A percentile compares a stretch with the other conserved stretches of the same genome.
phyloP scores from a whole-genome alignment of 2,888 invertebrate genomes.

The Scaptomyza cyrtandrae region DNA sequence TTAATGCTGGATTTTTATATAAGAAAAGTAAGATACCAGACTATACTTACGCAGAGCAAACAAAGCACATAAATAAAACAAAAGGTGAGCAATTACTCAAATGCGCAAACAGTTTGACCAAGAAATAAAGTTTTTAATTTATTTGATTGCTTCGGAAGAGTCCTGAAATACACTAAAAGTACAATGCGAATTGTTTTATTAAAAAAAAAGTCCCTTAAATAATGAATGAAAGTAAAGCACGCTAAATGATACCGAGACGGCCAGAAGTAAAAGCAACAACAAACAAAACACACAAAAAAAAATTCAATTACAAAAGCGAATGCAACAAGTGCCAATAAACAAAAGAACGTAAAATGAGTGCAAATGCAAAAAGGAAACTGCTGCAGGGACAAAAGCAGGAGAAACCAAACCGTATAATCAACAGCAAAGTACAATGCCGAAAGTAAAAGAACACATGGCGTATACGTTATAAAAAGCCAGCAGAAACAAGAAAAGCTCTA shows the following conservation, averaged over 20 bases:
- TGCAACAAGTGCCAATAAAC: slow-evolving; percentile 55
- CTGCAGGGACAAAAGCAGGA: slow-evolving; percentile 31
- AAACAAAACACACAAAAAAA: slow-evolving; percentile 15
- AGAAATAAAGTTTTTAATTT: slow-evolving; percentile 29
- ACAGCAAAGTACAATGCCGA: slow-evolving; percentile 17
- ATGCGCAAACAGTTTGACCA: slow-evolving; percentile 12
- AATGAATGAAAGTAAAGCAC: slow-evolving; percentile 36
- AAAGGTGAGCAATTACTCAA: slow-evolving; percentile 23
- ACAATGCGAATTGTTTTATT: slow-evolving; percentile 43
- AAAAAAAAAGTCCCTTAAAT: slow-evolving; percentile 33
- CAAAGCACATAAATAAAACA: not conserved
- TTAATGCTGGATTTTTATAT: not conserved
- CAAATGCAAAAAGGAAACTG: slow-evolving; percentile 44
- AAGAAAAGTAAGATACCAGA: too few relatives aligned
- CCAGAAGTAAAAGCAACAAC: slow-evolving; percentile 18
- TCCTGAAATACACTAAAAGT: slow-evolving; percentile 8
- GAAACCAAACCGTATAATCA: slow-evolving; percentile 4
- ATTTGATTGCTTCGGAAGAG: slow-evolving; percentile 33
- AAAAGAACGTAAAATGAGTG: slow-evolving; percentile 53
- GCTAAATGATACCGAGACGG: slow-evolving; percentile 18
- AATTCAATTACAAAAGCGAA: slow-evolving; percentile 30
- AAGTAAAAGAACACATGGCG: slow-evolving; percentile 42
- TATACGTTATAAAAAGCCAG: slow-evolving; percentile 33
- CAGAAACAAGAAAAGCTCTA: slow-evolving; percentile 39
- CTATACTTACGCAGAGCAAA: not conserved